Evolutionary conservation across 1,140 invertebrate genomes (phyloP).

Genomic region (Caerostris darwini): DNA sequence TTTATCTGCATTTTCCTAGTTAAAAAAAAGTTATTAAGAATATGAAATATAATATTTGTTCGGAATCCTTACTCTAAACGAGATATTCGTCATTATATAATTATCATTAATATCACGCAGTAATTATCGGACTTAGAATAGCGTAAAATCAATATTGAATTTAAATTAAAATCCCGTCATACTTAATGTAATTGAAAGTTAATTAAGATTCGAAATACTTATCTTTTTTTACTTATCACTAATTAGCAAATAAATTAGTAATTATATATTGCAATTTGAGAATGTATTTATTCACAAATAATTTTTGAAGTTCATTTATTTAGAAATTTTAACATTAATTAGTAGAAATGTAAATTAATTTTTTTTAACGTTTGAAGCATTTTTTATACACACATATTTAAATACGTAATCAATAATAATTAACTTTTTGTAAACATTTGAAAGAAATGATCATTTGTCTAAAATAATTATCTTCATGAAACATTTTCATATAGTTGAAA

Average conservation of each 20-base stretch:
- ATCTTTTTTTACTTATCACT: neutral
- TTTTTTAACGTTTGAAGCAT: no score
- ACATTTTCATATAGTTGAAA: no score
- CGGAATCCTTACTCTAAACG: neutral
- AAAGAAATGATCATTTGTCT: no score
- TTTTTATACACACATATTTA: no score
- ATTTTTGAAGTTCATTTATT: neutral
- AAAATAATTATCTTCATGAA: no score
- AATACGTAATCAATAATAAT: no score
- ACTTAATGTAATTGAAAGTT: neutral
- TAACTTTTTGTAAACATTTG: no score
- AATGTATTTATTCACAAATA: no score
- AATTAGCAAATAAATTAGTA: neutral
- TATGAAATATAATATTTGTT: no score
- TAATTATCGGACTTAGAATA: neutral
- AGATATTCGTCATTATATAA: neutral
- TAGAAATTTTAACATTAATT: neutral
- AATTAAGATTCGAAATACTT: neutral
- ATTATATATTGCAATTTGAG: neutral
- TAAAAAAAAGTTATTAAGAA: no score
- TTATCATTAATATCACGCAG: neutral
- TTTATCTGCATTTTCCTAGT: no score
- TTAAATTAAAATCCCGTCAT: neutral
- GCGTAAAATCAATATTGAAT: slow-evolving; percentile 13
- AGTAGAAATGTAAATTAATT: neutral